A percentile compares a stretch with the other conserved stretches of the same genome.
Conservation (phyloP, 2,888 invertebrate genomes). For the Hartigia nigra region DNA sequence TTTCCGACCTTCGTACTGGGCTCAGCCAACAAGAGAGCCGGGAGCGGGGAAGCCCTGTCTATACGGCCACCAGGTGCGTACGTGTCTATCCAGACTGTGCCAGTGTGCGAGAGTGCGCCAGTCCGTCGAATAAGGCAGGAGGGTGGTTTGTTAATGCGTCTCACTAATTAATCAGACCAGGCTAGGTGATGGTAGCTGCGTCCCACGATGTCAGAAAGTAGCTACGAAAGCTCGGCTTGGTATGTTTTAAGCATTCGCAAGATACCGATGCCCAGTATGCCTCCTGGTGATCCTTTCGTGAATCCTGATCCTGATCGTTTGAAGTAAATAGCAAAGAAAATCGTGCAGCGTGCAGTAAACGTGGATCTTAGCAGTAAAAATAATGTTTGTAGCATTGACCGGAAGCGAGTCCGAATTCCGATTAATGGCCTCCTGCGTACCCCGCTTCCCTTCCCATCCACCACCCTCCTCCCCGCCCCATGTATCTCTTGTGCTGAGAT, state of each 20-base stretch:
- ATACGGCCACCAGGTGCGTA: neutral
- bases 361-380: neutral
- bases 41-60: neutral
- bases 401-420: constrained; percentile 32
- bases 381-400: constrained; percentile 26
- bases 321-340: too few relatives aligned
- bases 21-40: neutral
- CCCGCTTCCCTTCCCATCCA: too few relatives aligned
- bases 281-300: neutral
- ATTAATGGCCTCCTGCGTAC: constrained; percentile 38
- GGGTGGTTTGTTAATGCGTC: constrained; percentile 23
- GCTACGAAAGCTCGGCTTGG: neutral
- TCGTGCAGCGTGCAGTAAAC: neutral
- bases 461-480: too few relatives aligned
- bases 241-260: neutral
- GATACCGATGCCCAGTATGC: neutral
- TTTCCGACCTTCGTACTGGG: neutral
- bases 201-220: neutral
- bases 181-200: constrained; percentile 1
- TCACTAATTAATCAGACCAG: constrained; percentile 22
- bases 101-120: constrained; percentile 1
- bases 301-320: too few relatives aligned
- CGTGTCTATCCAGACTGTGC: neutral
- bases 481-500: constrained; percentile 23
- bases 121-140: constrained; percentile 7